These are phyloP conservation scores for Argyresthia albistria DNA, from an alignment of 2,888 invertebrate species.

Conservation along the genomic window DNA sequence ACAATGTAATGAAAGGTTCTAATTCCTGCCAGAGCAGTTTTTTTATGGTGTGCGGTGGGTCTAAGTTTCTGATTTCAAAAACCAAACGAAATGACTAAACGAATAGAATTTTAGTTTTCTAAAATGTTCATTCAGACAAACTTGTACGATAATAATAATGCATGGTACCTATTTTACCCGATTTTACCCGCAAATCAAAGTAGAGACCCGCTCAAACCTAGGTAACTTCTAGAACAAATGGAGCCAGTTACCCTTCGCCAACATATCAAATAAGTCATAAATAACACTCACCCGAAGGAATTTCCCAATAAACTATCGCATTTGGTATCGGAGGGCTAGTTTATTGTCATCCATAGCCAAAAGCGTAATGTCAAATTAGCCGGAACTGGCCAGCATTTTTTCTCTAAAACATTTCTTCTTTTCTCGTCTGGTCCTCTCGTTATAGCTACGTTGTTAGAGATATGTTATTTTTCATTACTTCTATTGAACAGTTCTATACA, in stretches of 20 bases:
- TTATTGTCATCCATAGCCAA: slow-evolving; percentile 25
- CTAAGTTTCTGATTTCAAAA: no score
- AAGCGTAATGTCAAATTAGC: background rate
- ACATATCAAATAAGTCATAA: slow-evolving; percentile 1
- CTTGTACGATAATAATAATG: no score
- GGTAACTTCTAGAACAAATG: no score
- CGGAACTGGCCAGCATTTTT: background rate
- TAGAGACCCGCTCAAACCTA: background rate
- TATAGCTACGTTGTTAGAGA: slow-evolving; percentile 42
- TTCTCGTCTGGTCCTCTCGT: slow-evolving; percentile 46
- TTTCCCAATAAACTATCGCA: background rate
- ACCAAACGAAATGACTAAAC: no score
- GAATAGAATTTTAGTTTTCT: no score
- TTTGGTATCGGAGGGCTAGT: slow-evolving; percentile 10
- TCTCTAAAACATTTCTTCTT: slow-evolving; percentile 3
- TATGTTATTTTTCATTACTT: slow-evolving; percentile 37
- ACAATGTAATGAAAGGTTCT: no score
- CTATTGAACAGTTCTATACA: slow-evolving; percentile 52
- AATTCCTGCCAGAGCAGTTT: no score
- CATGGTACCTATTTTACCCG: no score
- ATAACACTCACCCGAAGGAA: slow-evolving; percentile 4
- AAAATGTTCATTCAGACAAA: no score
- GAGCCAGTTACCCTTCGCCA: no score
- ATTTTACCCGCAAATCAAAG: background rate
- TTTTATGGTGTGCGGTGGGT: no score